These are phyloP conservation scores for Petrophora chlorosata DNA, from an alignment of 2,888 invertebrate species.

Conservation along the genomic window DNA sequence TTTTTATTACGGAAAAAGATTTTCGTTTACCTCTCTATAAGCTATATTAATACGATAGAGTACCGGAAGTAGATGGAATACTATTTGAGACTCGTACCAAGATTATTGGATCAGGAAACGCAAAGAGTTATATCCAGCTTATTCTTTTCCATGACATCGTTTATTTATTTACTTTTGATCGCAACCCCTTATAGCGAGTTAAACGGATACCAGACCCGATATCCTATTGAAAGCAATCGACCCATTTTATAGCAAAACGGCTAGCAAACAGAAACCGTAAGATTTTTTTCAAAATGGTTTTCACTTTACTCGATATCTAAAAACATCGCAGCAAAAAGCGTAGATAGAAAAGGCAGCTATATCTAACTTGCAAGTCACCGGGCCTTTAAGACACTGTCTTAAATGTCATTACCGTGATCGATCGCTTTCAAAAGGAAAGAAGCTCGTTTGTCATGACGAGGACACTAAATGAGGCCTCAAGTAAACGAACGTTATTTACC, in stretches of 20 bases:
- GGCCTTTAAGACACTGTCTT: slow-evolving; percentile 60
- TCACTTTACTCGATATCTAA: too few relatives aligned
- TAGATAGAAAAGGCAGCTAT: background rate
- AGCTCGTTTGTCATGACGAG: slow-evolving; percentile 72
- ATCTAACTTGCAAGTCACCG: slow-evolving; percentile 51
- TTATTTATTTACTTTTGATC: too few relatives aligned
- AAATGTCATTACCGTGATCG: slow-evolving; percentile 76
- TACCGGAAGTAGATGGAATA: slow-evolving; percentile 1
- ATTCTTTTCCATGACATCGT: too few relatives aligned
- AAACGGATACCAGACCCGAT: too few relatives aligned
- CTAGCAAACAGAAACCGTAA: too few relatives aligned
- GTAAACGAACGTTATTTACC: slow-evolving; percentile 71
- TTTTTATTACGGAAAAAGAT: slow-evolving; percentile 26
- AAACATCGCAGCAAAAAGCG: background rate
- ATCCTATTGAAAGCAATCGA: too few relatives aligned
- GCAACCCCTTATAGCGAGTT: too few relatives aligned
- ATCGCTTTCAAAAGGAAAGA: slow-evolving; percentile 60
- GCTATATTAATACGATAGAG: slow-evolving; percentile 23
- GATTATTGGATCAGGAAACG: slow-evolving; percentile 7
- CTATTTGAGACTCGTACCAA: background rate
- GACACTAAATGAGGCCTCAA: slow-evolving; percentile 71
- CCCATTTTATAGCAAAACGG: too few relatives aligned
- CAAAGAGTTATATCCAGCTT: background rate
- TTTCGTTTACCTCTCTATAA: slow-evolving; percentile 20
- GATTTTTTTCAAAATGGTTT: too few relatives aligned